phyloP scores from a whole-genome alignment of 1,140 invertebrate genomes.

The Acromyrmex heyeri region DNA sequence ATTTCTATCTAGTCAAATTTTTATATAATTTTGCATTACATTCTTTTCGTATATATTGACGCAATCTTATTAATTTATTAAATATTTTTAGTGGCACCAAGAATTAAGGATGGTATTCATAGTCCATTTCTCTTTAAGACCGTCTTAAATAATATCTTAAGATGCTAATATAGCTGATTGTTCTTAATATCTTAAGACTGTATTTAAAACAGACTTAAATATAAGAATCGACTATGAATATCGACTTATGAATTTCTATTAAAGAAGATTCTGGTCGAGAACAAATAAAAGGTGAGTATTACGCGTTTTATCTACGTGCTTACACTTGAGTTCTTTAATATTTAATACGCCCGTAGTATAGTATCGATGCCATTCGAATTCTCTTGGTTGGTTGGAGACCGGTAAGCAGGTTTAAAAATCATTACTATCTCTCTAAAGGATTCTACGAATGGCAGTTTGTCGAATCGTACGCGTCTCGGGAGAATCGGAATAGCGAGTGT shows the following conservation, averaged over 20 bases:
- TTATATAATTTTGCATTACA: too few relatives aligned
- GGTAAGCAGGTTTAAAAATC: conserved; percentile 44
- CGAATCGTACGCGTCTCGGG: conserved; percentile 63
- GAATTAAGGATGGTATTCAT: background rate
- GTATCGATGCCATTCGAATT: conserved; percentile 1
- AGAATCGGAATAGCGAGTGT: conserved; percentile 50
- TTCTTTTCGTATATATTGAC: too few relatives aligned
- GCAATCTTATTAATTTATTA: background rate
- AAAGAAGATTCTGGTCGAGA: background rate
- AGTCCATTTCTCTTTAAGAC: too few relatives aligned
- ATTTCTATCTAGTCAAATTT: too few relatives aligned
- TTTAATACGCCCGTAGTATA: background rate
- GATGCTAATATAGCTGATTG: too few relatives aligned
- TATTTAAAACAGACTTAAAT: too few relatives aligned
- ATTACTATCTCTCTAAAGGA: conserved; percentile 29
- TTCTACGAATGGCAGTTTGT: conserved; percentile 49
- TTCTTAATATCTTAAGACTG: too few relatives aligned
- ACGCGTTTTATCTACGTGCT: background rate
- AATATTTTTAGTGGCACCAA: background rate
- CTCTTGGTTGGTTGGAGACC: background rate
- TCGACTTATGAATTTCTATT: background rate
- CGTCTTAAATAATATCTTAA: too few relatives aligned
- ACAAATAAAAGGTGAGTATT: background rate
- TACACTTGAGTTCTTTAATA: conserved; percentile 13
- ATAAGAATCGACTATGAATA: too few relatives aligned